Conservation (phyloP, 2,113 vertebrate genomes). For the Emydura subglobosa region DNA sequence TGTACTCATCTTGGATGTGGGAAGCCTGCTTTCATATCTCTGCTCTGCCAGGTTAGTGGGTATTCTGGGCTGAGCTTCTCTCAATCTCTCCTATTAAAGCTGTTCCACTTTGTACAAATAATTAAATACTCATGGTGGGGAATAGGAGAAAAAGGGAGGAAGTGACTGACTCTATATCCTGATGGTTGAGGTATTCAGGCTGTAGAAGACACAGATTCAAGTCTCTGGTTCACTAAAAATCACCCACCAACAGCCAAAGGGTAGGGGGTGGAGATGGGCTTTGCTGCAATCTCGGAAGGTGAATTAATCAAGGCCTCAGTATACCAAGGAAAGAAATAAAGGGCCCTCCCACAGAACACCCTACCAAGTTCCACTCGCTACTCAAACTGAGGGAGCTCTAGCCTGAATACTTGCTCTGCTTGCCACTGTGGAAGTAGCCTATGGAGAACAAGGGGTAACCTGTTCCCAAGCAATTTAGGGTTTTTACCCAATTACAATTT, state of each 20-base stretch:
- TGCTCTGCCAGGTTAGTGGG: neutral
- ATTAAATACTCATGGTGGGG: neutral
- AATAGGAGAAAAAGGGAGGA: neutral
- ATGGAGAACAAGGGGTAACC: neutral
- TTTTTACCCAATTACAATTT: neutral
- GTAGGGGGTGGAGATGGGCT: too few relatives aligned
- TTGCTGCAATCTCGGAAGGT: neutral
- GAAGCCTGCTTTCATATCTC: neutral
- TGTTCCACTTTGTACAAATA: neutral
- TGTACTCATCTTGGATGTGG: neutral
- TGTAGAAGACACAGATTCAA: too few relatives aligned
- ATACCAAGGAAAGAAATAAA: neutral
- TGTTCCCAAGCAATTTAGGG: neutral
- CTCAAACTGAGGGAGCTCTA: neutral
- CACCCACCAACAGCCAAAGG: too few relatives aligned
- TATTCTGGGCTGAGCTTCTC: neutral
- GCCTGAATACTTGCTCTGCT: neutral
- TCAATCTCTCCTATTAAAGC: neutral
- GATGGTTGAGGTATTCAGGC: too few relatives aligned
- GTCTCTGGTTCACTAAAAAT: too few relatives aligned
- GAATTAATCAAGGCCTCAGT: neutral
- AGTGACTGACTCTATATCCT: neutral
- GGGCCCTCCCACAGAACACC: neutral
- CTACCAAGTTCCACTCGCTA: neutral
- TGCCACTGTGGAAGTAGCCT: neutral